phyloP scores from a whole-genome alignment of 2,888 invertebrate genomes.

The Drosophila mimetica region DNA sequence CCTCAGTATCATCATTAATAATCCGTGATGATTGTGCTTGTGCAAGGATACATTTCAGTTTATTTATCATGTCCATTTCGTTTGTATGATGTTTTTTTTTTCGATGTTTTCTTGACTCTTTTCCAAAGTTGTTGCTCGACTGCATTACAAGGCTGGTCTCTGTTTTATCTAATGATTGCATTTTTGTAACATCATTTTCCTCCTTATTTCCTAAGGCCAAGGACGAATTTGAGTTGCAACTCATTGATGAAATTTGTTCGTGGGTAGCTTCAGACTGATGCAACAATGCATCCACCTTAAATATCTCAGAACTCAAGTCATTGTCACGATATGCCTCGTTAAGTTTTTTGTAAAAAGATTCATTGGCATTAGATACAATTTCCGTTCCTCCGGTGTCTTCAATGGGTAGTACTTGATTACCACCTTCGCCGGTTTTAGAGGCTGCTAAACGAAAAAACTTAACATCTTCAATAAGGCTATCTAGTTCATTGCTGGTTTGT shows the following conservation, averaged over 20 bases:
- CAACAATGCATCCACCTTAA: conserved; percentile 66
- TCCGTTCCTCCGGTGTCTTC: conserved; percentile 80
- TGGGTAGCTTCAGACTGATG: conserved; percentile 61
- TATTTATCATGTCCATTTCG: conserved; percentile 84
- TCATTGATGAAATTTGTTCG: conserved; percentile 46
- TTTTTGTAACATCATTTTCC: conserved; percentile 85
- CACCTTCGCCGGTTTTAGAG: conserved; percentile 77
- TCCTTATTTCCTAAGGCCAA: conserved; percentile 95
- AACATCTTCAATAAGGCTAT: conserved; percentile 49
- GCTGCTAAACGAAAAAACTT: conserved; percentile 83
- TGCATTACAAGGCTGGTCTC: background rate
- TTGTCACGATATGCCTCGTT: conserved; percentile 95
- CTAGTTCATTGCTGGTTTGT: conserved; percentile 30
- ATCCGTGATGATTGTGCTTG: conserved; percentile 40
- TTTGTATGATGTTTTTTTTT: conserved; percentile 83
- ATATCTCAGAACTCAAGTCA: conserved; percentile 71
- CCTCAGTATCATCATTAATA: background rate
- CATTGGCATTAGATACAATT: conserved; percentile 78
- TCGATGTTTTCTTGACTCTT: conserved; percentile 73
- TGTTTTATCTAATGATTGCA: background rate
- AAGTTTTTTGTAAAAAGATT: conserved; percentile 94
- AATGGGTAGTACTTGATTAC: conserved; percentile 74
- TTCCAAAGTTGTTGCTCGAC: conserved; percentile 23
- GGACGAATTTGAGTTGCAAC: conserved; percentile 84
- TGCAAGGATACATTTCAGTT: conserved; percentile 79